Conservation (phyloP, 2,797 vertebrate species). For the Enteromius treurensis region DNA sequence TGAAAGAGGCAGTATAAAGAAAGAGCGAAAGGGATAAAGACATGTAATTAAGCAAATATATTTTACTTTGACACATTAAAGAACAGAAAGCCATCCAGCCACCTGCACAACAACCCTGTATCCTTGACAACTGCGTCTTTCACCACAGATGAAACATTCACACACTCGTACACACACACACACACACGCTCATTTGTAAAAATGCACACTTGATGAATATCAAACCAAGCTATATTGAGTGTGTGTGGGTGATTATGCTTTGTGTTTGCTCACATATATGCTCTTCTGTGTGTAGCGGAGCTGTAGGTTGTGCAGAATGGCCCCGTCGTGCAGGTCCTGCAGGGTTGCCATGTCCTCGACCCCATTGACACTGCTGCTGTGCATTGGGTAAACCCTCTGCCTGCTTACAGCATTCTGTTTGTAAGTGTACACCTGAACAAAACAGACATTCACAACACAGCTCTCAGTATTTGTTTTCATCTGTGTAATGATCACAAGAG, state of each 20-base stretch:
- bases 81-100: constrained; percentile 39
- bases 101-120: constrained; percentile 41
- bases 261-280: constrained; percentile 47
- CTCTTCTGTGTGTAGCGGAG: constrained; percentile 87
- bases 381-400: constrained; percentile 92
- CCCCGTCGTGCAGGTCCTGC: constrained; percentile 91
- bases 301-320: constrained; percentile 94
- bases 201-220: background rate
- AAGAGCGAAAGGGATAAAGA: constrained; percentile 18
- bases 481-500: background rate
- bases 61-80: constrained; percentile 47
- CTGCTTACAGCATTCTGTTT: constrained; percentile 91
- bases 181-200: constrained; percentile 12
- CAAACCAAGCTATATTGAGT: background rate
- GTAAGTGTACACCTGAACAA: constrained; percentile 90
- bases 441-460: constrained; percentile 17
- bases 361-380: constrained; percentile 77
- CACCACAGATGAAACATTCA: constrained; percentile 31
- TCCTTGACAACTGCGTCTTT: constrained; percentile 23
- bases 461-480: background rate
- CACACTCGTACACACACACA: background rate
- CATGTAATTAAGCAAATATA: constrained; percentile 42
- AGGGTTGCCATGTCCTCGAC: constrained; percentile 96
- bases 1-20: constrained; percentile 28
- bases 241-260: constrained; percentile 26